phyloP scores from a whole-genome alignment of 2,888 invertebrate species.

The Lasioglossum zephyrum region DNA sequence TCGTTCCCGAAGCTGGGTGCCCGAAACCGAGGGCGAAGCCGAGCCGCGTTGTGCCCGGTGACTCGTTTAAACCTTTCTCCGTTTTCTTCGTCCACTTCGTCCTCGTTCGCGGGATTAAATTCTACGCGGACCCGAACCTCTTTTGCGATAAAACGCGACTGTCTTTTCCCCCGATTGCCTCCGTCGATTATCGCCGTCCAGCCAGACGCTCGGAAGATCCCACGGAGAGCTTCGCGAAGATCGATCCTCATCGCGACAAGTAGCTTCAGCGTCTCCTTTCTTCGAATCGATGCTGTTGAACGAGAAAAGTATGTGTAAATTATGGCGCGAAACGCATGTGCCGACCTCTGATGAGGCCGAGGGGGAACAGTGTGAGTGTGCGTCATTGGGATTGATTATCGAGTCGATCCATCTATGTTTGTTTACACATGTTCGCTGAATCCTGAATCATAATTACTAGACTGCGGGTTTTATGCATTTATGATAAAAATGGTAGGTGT shows the following conservation, averaged over 20 bases:
- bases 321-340: no score
- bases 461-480: no score
- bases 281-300: no score
- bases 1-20: conserved; percentile 7
- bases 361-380: no score
- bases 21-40: conserved; percentile 25
- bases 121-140: conserved; percentile 37
- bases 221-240: not conserved
- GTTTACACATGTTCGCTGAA: no score
- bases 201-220: not conserved
- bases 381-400: no score
- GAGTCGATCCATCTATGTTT: no score
- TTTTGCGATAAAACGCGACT: conserved; percentile 38
- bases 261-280: no score
- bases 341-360: no score
- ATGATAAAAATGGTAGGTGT: no score
- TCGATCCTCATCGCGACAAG: not conserved
- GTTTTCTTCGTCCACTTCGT: not conserved
- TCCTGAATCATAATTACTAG: no score
- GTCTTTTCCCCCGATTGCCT: conserved; percentile 37
- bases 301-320: no score
- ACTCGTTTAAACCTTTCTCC: conserved; percentile 52
- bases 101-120: conserved; percentile 48
- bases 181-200: conserved; percentile 31
- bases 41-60: conserved; percentile 38